A percentile compares a stretch with the other conserved stretches of the same genome.
Conservation (phyloP, 1,140 invertebrate genomes). For the Zophobas morio region DNA sequence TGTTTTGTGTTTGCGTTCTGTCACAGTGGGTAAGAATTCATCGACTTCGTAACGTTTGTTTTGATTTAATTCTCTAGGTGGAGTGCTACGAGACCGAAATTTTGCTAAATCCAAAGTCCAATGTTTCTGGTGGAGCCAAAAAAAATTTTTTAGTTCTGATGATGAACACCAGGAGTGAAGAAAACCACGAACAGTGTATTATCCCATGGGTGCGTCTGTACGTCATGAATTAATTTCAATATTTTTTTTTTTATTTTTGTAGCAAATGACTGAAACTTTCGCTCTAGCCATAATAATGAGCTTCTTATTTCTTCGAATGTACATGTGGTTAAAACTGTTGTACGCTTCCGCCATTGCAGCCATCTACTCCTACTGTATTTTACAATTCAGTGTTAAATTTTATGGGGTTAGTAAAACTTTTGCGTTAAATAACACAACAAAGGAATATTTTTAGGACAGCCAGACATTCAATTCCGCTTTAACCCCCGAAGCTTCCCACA, state of each 20-base stretch:
- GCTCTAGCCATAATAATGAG: conserved; percentile 83
- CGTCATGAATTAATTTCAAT: no score
- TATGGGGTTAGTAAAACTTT: conserved; percentile 68
- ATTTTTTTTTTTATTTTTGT: conserved; percentile 1
- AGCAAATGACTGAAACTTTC: conserved; percentile 52
- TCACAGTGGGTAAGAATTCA: conserved; percentile 73
- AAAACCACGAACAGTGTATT: conserved; percentile 66
- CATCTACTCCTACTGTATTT: conserved; percentile 81
- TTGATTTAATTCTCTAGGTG: background rate
- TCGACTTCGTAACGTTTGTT: background rate
- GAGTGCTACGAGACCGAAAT: background rate
- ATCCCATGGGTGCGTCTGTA: conserved; percentile 77
- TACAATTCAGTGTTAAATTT: conserved; percentile 71
- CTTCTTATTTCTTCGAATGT: conserved; percentile 88
- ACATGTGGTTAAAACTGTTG: conserved; percentile 86
- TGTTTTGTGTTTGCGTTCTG: conserved; percentile 76
- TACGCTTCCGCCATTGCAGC: conserved; percentile 77
- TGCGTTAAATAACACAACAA: conserved; percentile 29
- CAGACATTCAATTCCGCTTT: conserved; percentile 78
- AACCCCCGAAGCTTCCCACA: conserved; percentile 78
- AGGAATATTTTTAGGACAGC: conserved; percentile 68
- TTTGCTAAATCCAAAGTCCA: conserved; percentile 2
- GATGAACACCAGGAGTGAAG: background rate
- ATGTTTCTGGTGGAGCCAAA: background rate
- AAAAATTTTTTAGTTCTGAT: no score